These are phyloP conservation scores for Andrena chrysosceles DNA, from an alignment of 2,888 invertebrate genomes.

Conservation along the genomic window DNA sequence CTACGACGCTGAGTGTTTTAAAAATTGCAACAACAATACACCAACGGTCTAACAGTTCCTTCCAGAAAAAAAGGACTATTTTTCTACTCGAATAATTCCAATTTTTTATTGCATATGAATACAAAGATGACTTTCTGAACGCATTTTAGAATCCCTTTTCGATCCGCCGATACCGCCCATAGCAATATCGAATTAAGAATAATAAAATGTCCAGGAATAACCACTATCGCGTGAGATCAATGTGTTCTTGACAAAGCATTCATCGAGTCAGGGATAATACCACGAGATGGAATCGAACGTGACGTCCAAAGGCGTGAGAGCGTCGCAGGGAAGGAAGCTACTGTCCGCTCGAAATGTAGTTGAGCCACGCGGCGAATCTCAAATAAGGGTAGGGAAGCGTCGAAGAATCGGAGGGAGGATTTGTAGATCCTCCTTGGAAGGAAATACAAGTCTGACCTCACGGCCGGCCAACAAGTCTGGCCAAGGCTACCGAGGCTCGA, in stretches of 20 bases:
- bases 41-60: too few relatives aligned
- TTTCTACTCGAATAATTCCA: too few relatives aligned
- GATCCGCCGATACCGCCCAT: too few relatives aligned
- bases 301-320: constrained; percentile 8
- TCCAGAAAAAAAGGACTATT: too few relatives aligned
- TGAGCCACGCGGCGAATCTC: constrained; percentile 53
- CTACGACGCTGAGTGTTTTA: too few relatives aligned
- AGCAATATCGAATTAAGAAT: too few relatives aligned
- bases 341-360: constrained; percentile 56
- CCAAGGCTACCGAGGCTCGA: constrained; percentile 43
- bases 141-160: too few relatives aligned
- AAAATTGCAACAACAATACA: too few relatives aligned
- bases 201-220: not conserved
- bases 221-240: constrained; percentile 6
- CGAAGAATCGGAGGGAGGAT: constrained; percentile 68
- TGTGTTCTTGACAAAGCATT: constrained; percentile 22
- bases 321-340: constrained; percentile 62
- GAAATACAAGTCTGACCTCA: constrained; percentile 76
- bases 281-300: constrained; percentile 35
- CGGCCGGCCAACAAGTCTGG: constrained; percentile 56
- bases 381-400: constrained; percentile 32
- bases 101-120: too few relatives aligned
- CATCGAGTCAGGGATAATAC: constrained; percentile 27
- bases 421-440: constrained; percentile 80
- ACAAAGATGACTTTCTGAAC: too few relatives aligned